phyloP scores from a whole-genome alignment of 53 echinoderm and acorn worm genomes.

The Echinometra lucunter region DNA sequence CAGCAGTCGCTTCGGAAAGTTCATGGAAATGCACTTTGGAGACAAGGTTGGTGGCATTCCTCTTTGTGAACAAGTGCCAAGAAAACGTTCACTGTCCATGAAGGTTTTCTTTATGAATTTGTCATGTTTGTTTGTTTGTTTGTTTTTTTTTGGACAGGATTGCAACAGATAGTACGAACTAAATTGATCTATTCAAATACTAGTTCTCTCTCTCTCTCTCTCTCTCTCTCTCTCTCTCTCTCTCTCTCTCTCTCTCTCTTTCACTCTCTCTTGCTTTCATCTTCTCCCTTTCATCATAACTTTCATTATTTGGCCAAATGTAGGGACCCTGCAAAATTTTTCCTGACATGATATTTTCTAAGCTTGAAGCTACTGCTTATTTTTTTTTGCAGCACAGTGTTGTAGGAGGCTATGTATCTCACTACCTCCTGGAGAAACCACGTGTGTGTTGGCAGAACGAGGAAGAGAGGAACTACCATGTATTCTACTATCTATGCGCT shows the following conservation, averaged over 20 bases:
- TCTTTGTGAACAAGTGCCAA: not conserved
- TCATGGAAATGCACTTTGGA: constrained; percentile 98
- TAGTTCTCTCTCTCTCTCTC: too few species aligned
- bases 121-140: too few species aligned
- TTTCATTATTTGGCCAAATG: not conserved
- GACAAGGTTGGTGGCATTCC: constrained; percentile 75
- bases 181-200: too few species aligned
- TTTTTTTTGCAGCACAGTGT: constrained; percentile 75
- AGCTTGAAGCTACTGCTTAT: not conserved
- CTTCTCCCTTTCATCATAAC: too few species aligned
- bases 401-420: constrained; percentile 96
- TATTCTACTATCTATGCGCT: constrained; percentile 98
- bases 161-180: too few species aligned
- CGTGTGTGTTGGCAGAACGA: constrained; percentile 88
- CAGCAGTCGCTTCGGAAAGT: constrained; percentile 99
- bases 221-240: not conserved
- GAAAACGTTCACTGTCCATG: not conserved
- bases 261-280: too few species aligned
- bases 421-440: constrained; percentile 97
- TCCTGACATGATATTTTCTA: not conserved
- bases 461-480: constrained; percentile 96
- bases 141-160: too few species aligned
- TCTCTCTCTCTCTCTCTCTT: too few species aligned
- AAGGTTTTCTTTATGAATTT: not conserved
- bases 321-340: not conserved